Conservation (phyloP, 1,140 invertebrate species). For the Ips typographus region DNA sequence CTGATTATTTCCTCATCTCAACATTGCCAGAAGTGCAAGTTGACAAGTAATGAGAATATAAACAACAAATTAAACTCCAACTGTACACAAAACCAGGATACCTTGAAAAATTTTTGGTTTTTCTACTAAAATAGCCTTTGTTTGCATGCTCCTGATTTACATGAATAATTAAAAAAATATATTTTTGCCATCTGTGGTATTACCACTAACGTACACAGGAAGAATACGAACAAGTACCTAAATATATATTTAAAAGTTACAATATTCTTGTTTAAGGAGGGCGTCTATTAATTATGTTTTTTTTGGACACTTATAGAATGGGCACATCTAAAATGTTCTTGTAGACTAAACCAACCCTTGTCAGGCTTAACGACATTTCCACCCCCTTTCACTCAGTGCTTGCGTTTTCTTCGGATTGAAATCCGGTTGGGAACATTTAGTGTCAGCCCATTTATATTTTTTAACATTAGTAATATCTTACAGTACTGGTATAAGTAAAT, state of each 20-base stretch:
- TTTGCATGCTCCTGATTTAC: conserved; percentile 1
- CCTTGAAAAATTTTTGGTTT: background rate
- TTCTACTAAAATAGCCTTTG: background rate
- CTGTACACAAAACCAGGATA: background rate
- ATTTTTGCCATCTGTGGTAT: conserved; percentile 9
- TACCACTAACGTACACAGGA: conserved; percentile 7
- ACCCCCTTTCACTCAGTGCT: background rate
- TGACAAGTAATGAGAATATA: no score
- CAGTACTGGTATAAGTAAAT: background rate
- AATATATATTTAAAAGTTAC: conserved; percentile 24
- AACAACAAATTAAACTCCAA: background rate
- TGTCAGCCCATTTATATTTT: no score
- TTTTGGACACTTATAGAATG: conserved; percentile 21
- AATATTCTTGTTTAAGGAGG: conserved; percentile 19
- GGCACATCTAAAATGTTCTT: conserved; percentile 1
- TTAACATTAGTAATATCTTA: no score
- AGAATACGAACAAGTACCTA: conserved; percentile 19
- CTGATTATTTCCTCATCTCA: no score
- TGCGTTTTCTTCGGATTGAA: no score
- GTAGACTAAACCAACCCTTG: background rate
- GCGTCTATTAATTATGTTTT: conserved; percentile 14
- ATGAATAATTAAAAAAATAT: conserved; percentile 30
- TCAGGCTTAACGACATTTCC: no score
- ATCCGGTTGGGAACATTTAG: no score
- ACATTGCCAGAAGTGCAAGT: no score